These are phyloP conservation scores for Orchesella flavescens DNA, from an alignment of 2,888 invertebrate species.

Conservation along the genomic window DNA sequence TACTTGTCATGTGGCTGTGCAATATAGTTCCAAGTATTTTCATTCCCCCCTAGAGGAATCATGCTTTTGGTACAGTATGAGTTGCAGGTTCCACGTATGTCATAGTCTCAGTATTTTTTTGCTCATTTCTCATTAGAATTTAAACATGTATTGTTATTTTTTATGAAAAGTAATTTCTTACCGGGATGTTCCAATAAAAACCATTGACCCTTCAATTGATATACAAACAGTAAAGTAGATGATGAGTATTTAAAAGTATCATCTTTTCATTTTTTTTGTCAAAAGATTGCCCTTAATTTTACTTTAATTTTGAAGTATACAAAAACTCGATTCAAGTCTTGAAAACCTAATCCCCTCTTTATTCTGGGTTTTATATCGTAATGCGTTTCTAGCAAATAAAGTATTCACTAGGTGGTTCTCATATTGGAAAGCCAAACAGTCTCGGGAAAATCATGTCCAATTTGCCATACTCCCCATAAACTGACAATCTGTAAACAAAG, in stretches of 20 bases:
- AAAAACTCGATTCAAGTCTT: not conserved
- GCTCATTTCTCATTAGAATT: no score
- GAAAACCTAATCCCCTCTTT: not conserved
- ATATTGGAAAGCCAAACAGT: not conserved
- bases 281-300: not conserved
- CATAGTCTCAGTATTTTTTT: no score
- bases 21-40: not conserved
- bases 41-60: not conserved
- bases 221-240: no score
- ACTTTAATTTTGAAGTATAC: constrained; percentile 4
- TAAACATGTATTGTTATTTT: no score
- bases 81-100: constrained; percentile 7
- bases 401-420: constrained; percentile 13
- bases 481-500: constrained; percentile 82
- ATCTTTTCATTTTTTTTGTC: not conserved
- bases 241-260: no score
- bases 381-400: constrained; percentile 28
- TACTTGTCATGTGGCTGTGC: not conserved
- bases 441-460: constrained; percentile 79
- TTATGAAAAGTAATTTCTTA: no score
- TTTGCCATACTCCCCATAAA: not conserved
- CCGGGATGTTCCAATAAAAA: not conserved
- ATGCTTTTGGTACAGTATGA: not conserved
- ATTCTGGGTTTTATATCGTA: constrained; percentile 3
- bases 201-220: not conserved